phyloP scores from a whole-genome alignment of 2,888 invertebrate species.

The Scrobipalpa costella region DNA sequence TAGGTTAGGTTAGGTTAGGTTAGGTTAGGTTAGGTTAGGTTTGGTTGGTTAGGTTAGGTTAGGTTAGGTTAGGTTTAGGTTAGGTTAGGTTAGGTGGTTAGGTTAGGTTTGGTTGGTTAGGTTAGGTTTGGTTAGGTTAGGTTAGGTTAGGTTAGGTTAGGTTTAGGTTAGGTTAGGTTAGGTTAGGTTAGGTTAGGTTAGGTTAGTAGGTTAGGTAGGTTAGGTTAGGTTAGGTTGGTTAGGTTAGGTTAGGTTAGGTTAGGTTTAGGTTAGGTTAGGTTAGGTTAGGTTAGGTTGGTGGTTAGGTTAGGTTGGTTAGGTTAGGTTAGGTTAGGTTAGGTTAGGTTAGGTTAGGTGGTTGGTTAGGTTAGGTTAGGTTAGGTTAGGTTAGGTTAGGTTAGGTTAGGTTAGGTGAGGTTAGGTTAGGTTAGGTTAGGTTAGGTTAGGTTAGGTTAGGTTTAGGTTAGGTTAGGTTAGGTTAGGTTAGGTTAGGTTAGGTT shows the following conservation, averaged over 20 bases:
- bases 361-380: constrained; percentile 31
- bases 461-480: constrained; percentile 29
- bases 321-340: constrained; percentile 32
- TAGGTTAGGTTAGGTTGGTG: no score
- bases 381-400: constrained; percentile 35
- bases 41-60: constrained; percentile 33
- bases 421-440: constrained; percentile 34
- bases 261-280: constrained; percentile 25
- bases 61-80: constrained; percentile 32
- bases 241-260: not conserved
- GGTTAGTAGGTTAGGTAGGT: no score
- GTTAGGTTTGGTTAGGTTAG: constrained; percentile 32
- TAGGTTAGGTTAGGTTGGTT: not conserved
- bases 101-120: constrained; percentile 30
- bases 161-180: constrained; percentile 29
- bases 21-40: constrained; percentile 37
- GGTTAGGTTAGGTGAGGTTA: constrained; percentile 35
- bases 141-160: constrained; percentile 33
- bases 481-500: constrained; percentile 5
- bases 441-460: constrained; percentile 26
- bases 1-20: constrained; percentile 34
- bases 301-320: constrained; percentile 35
- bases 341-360: constrained; percentile 27
- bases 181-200: constrained; percentile 26
- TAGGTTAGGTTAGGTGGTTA: constrained; percentile 35